phyloP scores from a whole-genome alignment of 2,113 vertebrate genomes.

The Aptenodytes patagonicus region DNA sequence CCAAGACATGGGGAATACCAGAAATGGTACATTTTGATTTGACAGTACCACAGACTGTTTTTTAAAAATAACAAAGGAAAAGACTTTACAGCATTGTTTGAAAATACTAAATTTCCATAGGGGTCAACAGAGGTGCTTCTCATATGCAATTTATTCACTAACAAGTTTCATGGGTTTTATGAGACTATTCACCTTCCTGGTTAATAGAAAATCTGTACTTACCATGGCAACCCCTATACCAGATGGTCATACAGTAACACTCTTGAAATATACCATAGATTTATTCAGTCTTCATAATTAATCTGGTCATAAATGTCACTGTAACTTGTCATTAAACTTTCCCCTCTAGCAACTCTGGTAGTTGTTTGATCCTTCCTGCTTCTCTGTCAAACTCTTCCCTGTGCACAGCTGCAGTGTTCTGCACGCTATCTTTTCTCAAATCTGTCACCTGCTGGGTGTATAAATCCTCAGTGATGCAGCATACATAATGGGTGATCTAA shows the following conservation, averaged over 20 bases:
- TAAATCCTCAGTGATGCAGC: neutral
- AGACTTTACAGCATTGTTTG: conserved; percentile 1
- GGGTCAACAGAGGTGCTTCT: conserved; percentile 16
- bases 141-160: conserved; percentile 29
- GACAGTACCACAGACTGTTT: neutral
- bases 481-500: rapidly evolving
- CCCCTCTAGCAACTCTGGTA: neutral
- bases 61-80: neutral
- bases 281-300: conserved; percentile 48
- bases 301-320: conserved; percentile 40
- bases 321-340: conserved; percentile 53
- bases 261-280: conserved; percentile 5
- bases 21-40: conserved; percentile 13
- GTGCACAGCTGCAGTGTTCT: neutral
- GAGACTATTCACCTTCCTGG: conserved; percentile 37
- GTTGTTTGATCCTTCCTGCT: neutral
- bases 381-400: neutral
- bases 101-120: conserved; percentile 44
- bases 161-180: conserved; percentile 37
- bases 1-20: conserved; percentile 28
- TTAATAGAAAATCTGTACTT: conserved; percentile 62
- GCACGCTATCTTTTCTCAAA: neutral
- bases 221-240: conserved; percentile 47
- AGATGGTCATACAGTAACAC: neutral
- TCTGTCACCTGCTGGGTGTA: neutral